These are phyloP conservation scores for Callipepla californica DNA, from an alignment of 2,113 vertebrate species.

Conservation along the genomic window DNA sequence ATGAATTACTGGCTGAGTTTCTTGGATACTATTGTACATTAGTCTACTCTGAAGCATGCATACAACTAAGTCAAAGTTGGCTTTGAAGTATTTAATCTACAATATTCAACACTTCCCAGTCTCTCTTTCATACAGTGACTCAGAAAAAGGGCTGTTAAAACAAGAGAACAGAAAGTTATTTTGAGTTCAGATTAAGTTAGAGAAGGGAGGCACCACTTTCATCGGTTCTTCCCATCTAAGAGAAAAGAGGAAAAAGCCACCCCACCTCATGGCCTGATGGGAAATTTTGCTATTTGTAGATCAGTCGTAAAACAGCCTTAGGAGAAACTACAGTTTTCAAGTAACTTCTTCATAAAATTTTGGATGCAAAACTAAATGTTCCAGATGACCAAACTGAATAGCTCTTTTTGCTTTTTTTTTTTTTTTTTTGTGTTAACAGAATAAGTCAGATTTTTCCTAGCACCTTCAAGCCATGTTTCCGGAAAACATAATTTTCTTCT, in stretches of 20 bases:
- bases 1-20: conserved; percentile 69
- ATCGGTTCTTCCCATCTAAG: conserved; percentile 24
- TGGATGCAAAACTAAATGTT: conserved; percentile 17
- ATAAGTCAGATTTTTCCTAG: conserved; percentile 51
- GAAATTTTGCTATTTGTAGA: conserved; percentile 43
- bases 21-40: conserved; percentile 62
- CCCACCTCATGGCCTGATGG: not conserved
- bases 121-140: conserved; percentile 58
- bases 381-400: not conserved
- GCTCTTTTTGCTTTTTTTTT: conserved; percentile 17
- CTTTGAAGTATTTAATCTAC: conserved; percentile 59
- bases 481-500: conserved; percentile 23
- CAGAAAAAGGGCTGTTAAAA: conserved; percentile 42
- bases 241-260: not conserved
- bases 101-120: conserved; percentile 42
- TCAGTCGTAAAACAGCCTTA: not conserved
- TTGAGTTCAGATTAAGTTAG: conserved; percentile 53
- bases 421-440: conserved; percentile 9
- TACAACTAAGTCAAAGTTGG: conserved; percentile 65
- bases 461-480: conserved; percentile 39
- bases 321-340: conserved; percentile 20
- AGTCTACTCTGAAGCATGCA: conserved; percentile 58
- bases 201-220: conserved; percentile 35
- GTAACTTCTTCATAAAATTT: conserved; percentile 27
- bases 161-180: conserved; percentile 63